A percentile compares a stretch with the other conserved stretches of the same genome.
phyloP scores from a whole-genome alignment of 2,113 vertebrate genomes.

The Sinocyclocheilus grahami region DNA sequence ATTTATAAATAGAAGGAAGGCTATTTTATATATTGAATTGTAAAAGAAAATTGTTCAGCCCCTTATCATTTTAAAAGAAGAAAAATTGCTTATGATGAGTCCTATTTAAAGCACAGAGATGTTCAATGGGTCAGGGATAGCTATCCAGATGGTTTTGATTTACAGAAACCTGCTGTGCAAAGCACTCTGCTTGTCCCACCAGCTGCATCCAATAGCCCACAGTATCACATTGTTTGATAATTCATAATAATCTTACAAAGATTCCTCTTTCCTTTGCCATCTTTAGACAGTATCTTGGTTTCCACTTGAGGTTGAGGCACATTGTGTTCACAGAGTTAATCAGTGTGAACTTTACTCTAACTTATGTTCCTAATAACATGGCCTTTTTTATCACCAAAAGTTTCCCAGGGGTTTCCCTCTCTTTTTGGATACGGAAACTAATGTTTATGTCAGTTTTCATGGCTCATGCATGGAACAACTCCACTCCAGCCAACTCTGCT shows the following conservation, averaged over 20 bases:
- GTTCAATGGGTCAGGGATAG: conserved; percentile 48
- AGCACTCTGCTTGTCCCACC: conserved; percentile 51
- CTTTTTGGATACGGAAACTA: conserved; percentile 3
- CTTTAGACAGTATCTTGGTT: conserved; percentile 37
- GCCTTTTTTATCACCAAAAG: not conserved
- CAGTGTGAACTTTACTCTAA: not conserved
- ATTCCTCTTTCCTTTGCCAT: conserved; percentile 46
- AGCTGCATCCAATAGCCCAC: conserved; percentile 62
- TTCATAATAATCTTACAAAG: conserved; percentile 61
- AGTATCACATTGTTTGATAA: conserved; percentile 65
- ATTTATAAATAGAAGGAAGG: not conserved
- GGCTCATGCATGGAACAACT: not conserved
- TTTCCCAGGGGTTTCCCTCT: conserved; percentile 17
- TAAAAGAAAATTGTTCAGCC: conserved; percentile 25
- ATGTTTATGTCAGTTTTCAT: conserved; percentile 13
- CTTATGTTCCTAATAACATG: conserved; percentile 21
- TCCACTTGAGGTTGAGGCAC: conserved; percentile 1
- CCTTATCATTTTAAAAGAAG: conserved; percentile 37
- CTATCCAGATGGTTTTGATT: conserved; percentile 63
- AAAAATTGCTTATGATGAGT: conserved; percentile 52
- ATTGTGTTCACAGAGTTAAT: not conserved
- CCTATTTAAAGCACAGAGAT: conserved; percentile 59
- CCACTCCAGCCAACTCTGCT: not conserved
- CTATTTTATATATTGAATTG: conserved; percentile 16
- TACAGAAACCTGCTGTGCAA: conserved; percentile 66